phyloP scores from a whole-genome alignment of 2,797 vertebrate genomes.

The Sebastes minor region DNA sequence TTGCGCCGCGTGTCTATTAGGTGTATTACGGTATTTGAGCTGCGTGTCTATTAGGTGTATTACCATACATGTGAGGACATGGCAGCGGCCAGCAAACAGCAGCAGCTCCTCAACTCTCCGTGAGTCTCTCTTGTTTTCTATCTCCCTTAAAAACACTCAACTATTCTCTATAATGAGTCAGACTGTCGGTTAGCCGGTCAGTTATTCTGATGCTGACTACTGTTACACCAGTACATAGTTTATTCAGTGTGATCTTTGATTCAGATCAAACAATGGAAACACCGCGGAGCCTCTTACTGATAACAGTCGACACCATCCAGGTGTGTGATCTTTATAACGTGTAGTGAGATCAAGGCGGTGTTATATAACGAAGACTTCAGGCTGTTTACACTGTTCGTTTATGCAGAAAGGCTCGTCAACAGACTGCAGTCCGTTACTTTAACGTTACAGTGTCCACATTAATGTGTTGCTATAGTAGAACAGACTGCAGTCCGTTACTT shows the following conservation, averaged over 20 bases:
- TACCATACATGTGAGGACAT: conserved; percentile 11
- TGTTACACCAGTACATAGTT: not conserved
- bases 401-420: not conserved
- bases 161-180: rapidly evolving
- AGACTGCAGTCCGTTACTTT: not conserved
- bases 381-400: not conserved
- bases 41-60: not conserved
- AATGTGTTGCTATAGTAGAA: not conserved
- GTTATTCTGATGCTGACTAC: not conserved
- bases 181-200: not conserved
- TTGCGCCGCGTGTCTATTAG: rapidly evolving
- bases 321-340: not conserved
- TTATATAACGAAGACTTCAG: not conserved
- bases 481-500: not conserved
- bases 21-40: conserved; percentile 3
- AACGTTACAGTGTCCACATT: not conserved
- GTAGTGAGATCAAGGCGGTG: not conserved
- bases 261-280: too few species aligned
- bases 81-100: not conserved
- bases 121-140: conserved; percentile 8
- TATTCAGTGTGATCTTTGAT: not conserved
- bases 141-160: not conserved
- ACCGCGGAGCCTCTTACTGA: not conserved
- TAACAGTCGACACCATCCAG: not conserved
- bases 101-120: not conserved